phyloP scores from a whole-genome alignment of 53 echinoderm and acorn worm genomes.

The Crossaster papposus region DNA sequence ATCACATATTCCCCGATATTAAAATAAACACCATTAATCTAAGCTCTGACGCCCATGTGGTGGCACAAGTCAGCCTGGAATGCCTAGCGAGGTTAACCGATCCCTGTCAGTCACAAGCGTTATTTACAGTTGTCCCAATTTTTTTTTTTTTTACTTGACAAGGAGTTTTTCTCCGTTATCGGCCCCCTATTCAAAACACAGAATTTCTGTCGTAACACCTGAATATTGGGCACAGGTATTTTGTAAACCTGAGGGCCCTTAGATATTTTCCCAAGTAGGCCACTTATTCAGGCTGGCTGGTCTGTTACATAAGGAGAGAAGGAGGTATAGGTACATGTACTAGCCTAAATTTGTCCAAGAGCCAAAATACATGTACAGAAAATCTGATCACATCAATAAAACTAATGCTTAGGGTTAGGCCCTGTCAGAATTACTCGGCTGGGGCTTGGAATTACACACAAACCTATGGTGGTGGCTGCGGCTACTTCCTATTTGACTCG shows the following conservation, averaged over 20 bases:
- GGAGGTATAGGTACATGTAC: neutral
- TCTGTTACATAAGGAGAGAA: neutral
- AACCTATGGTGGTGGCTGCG: too few relatives aligned
- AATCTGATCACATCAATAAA: neutral
- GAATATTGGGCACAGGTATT: neutral
- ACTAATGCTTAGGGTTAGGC: too few relatives aligned
- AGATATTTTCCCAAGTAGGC: neutral
- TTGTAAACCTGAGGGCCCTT: neutral
- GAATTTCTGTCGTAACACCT: constrained; percentile 5
- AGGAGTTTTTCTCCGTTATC: constrained; percentile 4
- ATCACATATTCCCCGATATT: constrained; percentile 51
- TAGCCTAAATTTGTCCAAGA: neutral
- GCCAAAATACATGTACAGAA: neutral
- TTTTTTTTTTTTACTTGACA: neutral
- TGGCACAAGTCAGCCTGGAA: neutral
- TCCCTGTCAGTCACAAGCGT: neutral
- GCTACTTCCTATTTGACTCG: too few relatives aligned
- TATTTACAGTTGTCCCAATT: constrained; percentile 11
- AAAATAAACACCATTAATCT: constrained; percentile 62
- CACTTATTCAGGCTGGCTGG: neutral
- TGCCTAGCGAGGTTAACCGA: neutral
- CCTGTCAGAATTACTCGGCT: too few relatives aligned
- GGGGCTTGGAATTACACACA: too few relatives aligned
- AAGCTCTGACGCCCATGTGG: constrained; percentile 23
- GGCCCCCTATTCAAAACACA: neutral